A percentile compares a stretch with the other conserved stretches of the same genome.
Conservation (phyloP, 30 jellyfish, hydroid and myxozoan genomes). For the Aurelia sp. region DNA sequence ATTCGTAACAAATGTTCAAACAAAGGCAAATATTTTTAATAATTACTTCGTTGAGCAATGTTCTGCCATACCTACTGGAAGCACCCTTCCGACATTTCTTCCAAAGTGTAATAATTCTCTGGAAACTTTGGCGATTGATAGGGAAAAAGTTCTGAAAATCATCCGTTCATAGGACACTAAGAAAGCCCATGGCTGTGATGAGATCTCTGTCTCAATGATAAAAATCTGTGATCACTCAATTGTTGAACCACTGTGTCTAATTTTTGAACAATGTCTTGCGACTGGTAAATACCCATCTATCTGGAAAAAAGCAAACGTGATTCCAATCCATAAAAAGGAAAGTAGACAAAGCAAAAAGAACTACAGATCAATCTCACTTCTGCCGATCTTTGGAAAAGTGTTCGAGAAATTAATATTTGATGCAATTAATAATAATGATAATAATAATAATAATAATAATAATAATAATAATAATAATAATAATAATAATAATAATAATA, state of each 20-base stretch:
- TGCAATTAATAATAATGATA: too few species aligned
- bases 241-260: constrained; percentile 1
- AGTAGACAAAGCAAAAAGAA: too few species aligned
- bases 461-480: too few species aligned
- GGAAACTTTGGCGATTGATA: background rate
- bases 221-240: background rate
- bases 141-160: background rate
- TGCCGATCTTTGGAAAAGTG: background rate
- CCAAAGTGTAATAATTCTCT: background rate
- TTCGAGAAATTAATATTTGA: too few species aligned
- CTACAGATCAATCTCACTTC: background rate
- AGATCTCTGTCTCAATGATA: background rate
- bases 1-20: too few species aligned
- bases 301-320: too few species aligned
- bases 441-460: too few species aligned
- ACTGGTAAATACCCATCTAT: background rate
- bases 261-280: background rate
- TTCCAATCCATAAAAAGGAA: too few species aligned
- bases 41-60: background rate
- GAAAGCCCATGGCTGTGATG: background rate
- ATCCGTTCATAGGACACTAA: background rate
- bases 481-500: too few species aligned
- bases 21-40: background rate
- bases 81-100: background rate
- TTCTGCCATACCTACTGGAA: background rate